Evolutionary conservation across 2,797 vertebrate genomes (phyloP), one percentile per base, ranked within the genome.

Genomic region (Falco cherrug): DNA sequence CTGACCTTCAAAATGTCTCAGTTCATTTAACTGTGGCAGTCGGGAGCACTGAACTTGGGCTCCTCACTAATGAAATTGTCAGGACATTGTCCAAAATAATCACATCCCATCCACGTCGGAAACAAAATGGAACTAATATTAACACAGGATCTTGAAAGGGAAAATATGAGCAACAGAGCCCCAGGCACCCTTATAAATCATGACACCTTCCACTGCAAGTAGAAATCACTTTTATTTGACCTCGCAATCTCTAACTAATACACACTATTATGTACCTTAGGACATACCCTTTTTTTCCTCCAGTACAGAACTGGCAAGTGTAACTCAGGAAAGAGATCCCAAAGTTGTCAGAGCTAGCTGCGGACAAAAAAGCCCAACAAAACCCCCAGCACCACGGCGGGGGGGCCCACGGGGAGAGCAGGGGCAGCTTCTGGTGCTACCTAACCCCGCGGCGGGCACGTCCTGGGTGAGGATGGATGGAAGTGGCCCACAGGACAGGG

Each of bases 141-240:
- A 69, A 76, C 1, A 3, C 29, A 47, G 0, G 0, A n/a, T 25
- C 33, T 29, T 43, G 25, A 65, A 77, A 18, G 1, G 19, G 15
- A 64, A 90, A 83, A 59, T 17, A 73, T 0, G 3, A 84, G 14
- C 1, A 2, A 18, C 0, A 1, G 68, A 88, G 41, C 59, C 33
- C 12, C 8, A 17, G 53, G 57, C 47, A 13, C 6, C 37, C 17
- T 37, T 26, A 19, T 4, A 88, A 76, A 73, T 18, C 29, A 5
- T 6, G 5, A 77, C 56, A 74, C 18, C 11, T 65, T 80, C 64
- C n/a, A 17, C 18, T 16, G 26, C 51, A 29, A 73, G 47, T 31
- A 57, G 53, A 47, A 68, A 79, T 13, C n/a, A 9, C 31, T 69
- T 57, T 25, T 21, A 22, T 59, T 20, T 60, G 54, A 51, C 35